Conservation (phyloP, 2,888 invertebrate species). For the Drosophila ochracea region DNA sequence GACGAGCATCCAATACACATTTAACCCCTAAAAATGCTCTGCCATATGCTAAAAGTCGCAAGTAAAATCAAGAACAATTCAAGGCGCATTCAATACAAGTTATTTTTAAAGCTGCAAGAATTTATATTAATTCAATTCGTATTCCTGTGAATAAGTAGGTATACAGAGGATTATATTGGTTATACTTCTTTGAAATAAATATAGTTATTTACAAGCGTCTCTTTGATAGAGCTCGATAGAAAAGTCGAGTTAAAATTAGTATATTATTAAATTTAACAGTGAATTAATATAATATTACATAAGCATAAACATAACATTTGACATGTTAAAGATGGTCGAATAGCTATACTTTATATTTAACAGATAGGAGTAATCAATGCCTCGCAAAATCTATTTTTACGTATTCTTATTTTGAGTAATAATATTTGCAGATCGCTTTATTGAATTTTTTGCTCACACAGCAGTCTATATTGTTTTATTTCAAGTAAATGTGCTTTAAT, state of each 20-base stretch:
- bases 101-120: background rate
- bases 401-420: background rate
- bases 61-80: conserved; percentile 11
- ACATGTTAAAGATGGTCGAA: background rate
- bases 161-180: background rate
- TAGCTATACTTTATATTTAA: background rate
- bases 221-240: background rate
- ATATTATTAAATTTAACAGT: background rate
- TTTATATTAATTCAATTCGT: background rate
- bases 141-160: background rate
- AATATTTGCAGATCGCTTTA: background rate
- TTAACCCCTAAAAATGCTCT: conserved; percentile 45
- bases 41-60: conserved; percentile 21
- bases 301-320: background rate
- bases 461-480: background rate
- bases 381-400: background rate
- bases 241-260: background rate
- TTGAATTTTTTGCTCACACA: background rate
- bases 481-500: background rate
- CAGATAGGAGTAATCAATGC: background rate
- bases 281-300: background rate
- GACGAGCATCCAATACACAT: conserved; percentile 1
- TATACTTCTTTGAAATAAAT: background rate
- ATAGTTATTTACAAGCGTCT: background rate
- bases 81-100: background rate